A percentile compares a stretch with the other conserved stretches of the same genome.
Evolutionary conservation across 2,797 vertebrate species (phyloP).

Genomic region (Morus bassanus): DNA sequence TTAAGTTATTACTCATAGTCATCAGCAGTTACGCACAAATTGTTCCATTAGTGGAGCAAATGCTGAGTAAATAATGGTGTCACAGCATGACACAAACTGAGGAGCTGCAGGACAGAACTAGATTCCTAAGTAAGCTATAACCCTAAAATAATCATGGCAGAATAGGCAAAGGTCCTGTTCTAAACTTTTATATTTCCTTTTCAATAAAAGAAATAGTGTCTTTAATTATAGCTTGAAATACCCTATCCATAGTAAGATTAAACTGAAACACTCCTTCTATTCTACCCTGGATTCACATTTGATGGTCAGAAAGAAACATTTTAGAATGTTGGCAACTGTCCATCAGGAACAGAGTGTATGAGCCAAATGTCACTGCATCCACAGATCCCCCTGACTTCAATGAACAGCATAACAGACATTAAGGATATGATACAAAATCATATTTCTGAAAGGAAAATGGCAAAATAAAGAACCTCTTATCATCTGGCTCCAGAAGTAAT

Average conservation of each 20-base stretch:
- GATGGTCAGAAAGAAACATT: not conserved
- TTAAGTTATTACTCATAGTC: conserved; percentile 8
- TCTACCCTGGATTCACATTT: not conserved
- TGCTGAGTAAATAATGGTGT: not conserved
- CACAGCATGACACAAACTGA: not conserved
- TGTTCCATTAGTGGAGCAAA: conserved; percentile 28
- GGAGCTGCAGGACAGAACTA: not conserved
- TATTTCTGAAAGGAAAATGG: not conserved
- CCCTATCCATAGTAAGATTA: not conserved
- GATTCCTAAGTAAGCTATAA: not conserved
- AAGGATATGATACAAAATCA: not conserved
- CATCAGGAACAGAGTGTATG: not conserved
- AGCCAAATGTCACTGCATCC: not conserved
- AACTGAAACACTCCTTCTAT: not conserved
- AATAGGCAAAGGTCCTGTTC: not conserved
- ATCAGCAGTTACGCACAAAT: not conserved
- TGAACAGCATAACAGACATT: not conserved
- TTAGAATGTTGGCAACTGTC: not conserved
- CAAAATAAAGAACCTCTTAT: not conserved
- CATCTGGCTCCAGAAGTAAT: not conserved
- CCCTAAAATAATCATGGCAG: not conserved
- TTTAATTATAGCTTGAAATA: not conserved
- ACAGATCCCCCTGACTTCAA: not conserved
- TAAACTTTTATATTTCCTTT: not conserved
- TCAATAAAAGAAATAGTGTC: not conserved